Evolutionary conservation across 2,888 invertebrate genomes (phyloP), one percentile per base, ranked within the genome.

Genomic region (Synanthedon formicaeformis): DNA sequence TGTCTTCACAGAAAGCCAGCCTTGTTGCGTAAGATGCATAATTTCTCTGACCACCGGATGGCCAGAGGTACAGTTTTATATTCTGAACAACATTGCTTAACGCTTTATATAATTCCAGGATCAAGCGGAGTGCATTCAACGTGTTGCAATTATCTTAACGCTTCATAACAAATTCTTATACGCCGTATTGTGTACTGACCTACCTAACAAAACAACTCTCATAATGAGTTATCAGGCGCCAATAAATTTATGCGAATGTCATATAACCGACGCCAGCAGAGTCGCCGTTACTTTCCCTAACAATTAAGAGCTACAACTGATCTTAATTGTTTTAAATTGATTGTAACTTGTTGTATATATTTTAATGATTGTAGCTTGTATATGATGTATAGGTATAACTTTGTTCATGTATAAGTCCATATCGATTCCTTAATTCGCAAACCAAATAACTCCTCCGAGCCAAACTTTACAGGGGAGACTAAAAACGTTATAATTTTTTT

Each of bases 21-120:
- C 60, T 68, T 61, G 57, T 83, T 80, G 69, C 66, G 73, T 66
- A 81, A 82, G 56, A 49, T 59, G 61, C 65, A 60, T 64, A 75
- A 75, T 78, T 77, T 75, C 71, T 70, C 73, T 63, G 56, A 66
- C 58, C 62, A 66, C 71, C 73, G 71, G 71, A 74, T 70, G 67
- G 65, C 57, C 66, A 65, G 64, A 61, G 60, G 71, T 69, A 68
- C 66, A 70, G 65, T 73, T 75, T 67, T 76, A 75, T 68, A 73
- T 78, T 80, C 27, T 76, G 76, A 73, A 69, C 75, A 77, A 74
- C 73, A 50, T 85, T 86, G 73, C 77, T 67, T 77, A 84, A 86
- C 67, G 57, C 52, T 59, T 84, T 85, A 80, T 75, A 78, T 73
- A 85, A 86, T 69, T 72, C 61, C 73, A 81, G 85, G 85, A 85